Base-by-base conservation (phyloP, 2,797 vertebrate species). In the Poeciliopsis gracilis region DNA sequence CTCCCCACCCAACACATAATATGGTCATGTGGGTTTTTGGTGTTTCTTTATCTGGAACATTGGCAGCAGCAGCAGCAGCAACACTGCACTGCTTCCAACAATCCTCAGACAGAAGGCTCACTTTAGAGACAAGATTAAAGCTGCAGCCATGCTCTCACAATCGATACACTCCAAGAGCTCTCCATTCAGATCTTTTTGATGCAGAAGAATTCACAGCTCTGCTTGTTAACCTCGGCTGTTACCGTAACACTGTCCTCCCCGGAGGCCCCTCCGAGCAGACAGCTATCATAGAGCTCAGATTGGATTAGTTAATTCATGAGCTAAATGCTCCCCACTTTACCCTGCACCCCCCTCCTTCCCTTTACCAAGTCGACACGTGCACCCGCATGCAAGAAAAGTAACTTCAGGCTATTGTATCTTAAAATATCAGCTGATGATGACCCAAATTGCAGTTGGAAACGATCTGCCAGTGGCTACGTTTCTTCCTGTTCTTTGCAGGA, bases 371-470 rank as follows among this genome's bases (percentile, higher is more conserved):
- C 66, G 79, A 87, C 90, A 87, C 79, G 23, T 71, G 82, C 38
- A 72, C 28, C 57, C 78, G 53, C 81, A 73, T 25, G 55, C 82
- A 70, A 67, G 47, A 71, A 63, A 45, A 79, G 75, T 78, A 72
- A 88, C 90, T 88, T 76, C 74, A 76, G 89, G 90, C 87, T 74
- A 49, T 86, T 77, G 55, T 46, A 12, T 88, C 86, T 77, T 85
- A 89, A 89, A 89, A 91, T 88, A 90, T 82, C 85, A 73, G 81
- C 78, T 15, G 36, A 61, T 30, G n/a, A 46, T 88, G 89, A 90
- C 87, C 90, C 79, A 90, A 82, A 90, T 90, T 83, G 72, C 72
- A 25, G 45, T 25, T 30, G 46, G 66, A 81, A 82, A 51, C 18
- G 43, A 79, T 78, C 70, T 2, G 49, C 57, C 75, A 72, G n/a